These are phyloP conservation scores for Perca schrenkii DNA, from an alignment of 2,113 vertebrate genomes.

Conservation along the genomic window DNA sequence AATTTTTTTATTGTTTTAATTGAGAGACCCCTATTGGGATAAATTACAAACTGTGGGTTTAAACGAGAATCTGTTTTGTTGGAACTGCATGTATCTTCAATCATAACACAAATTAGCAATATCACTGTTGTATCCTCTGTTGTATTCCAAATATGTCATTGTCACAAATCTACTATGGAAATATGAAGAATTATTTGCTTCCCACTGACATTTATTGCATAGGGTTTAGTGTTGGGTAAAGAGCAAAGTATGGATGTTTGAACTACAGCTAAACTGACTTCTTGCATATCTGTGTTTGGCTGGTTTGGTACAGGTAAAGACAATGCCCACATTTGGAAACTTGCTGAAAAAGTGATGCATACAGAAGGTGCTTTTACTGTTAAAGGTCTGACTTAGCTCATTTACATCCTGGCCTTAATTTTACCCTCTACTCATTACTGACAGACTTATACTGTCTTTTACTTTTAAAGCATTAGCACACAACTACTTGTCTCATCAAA, in stretches of 20 bases:
- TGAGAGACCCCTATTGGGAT: no score
- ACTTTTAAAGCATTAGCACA: background rate
- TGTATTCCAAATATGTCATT: background rate
- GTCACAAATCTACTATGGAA: background rate
- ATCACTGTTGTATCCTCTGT: no score
- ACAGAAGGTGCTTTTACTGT: background rate
- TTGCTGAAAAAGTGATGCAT: background rate
- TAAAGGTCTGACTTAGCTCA: background rate
- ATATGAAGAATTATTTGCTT: background rate
- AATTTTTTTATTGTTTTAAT: no score
- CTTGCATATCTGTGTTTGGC: background rate
- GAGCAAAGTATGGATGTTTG: background rate
- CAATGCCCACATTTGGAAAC: background rate
- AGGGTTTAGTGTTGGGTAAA: background rate
- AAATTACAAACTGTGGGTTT: no score
- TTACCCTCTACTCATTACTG: background rate
- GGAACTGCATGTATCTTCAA: background rate
- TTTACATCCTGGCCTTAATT: background rate
- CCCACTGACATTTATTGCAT: background rate
- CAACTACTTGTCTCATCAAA: background rate
- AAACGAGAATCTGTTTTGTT: background rate
- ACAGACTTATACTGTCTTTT: no score
- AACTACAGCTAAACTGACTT: background rate
- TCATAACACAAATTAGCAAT: no score
- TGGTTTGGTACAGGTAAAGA: background rate